A percentile compares a stretch with the other conserved stretches of the same genome.
Evolutionary conservation across 64 coral and sea anemone species (phyloP).

Genomic region (Pachyseris speciosa): DNA sequence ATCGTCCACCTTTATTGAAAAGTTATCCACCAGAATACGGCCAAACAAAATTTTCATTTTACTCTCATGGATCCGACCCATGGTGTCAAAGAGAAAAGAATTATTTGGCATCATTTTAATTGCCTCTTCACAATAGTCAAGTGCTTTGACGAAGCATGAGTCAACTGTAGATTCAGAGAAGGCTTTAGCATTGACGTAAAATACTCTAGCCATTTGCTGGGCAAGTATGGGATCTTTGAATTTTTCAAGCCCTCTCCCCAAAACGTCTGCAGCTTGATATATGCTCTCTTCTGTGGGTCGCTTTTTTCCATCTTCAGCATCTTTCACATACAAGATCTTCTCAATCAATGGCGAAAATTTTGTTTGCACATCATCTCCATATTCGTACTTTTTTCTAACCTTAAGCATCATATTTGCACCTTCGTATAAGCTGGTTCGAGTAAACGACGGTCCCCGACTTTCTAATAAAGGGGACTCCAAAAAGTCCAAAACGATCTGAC

Average conservation of each 20-base stretch:
- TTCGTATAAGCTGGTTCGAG: background rate
- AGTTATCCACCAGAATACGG: background rate
- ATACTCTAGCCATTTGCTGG: slow-evolving; percentile 71
- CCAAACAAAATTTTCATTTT: slow-evolving; percentile 44
- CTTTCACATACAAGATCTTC: slow-evolving; percentile 50
- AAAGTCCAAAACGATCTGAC: slow-evolving; percentile 30
- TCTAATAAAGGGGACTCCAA: slow-evolving; percentile 30
- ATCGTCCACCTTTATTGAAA: background rate
- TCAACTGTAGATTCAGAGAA: background rate
- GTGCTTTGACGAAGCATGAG: slow-evolving; percentile 23
- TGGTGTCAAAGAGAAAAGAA: slow-evolving; percentile 62
- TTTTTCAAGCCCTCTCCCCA: slow-evolving; percentile 30
- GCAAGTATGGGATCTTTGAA: slow-evolving; percentile 66
- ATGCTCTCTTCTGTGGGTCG: slow-evolving; percentile 42
- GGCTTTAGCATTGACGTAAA: slow-evolving; percentile 51
- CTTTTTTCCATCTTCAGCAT: background rate
- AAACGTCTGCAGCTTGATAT: slow-evolving; percentile 21
- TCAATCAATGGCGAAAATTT: slow-evolving; percentile 69
- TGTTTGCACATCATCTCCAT: slow-evolving; percentile 55
- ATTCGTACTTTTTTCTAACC: slow-evolving; percentile 60
- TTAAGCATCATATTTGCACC: slow-evolving; percentile 56
- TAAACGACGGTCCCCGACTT: slow-evolving; percentile 3
- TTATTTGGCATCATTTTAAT: slow-evolving; percentile 26
- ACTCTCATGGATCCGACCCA: slow-evolving; percentile 61
- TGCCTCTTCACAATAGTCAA: slow-evolving; percentile 6